phyloP scores from a whole-genome alignment of 2,113 vertebrate genomes.

The Pseudopodoces humilis region DNA sequence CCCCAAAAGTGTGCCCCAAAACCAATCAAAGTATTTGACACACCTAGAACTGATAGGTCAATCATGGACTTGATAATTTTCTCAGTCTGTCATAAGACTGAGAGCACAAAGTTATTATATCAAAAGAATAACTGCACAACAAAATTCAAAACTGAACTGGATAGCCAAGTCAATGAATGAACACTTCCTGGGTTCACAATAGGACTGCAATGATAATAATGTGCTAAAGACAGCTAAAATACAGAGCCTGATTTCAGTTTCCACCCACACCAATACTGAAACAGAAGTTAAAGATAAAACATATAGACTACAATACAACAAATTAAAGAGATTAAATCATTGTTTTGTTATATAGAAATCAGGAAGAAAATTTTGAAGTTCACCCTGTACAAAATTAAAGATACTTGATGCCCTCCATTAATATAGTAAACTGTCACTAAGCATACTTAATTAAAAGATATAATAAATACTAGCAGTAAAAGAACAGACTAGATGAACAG shows the following conservation, averaged over 20 bases:
- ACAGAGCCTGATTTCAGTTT: neutral
- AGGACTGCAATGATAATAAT: neutral
- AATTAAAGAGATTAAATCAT: neutral
- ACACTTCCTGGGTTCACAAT: neutral
- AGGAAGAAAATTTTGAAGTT: neutral
- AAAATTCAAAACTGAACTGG: neutral
- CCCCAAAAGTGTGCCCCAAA: neutral
- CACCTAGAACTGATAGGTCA: neutral
- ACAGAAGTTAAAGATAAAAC: neutral
- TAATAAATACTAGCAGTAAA: slow-evolving; percentile 38
- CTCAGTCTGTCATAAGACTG: neutral
- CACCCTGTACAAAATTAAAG: neutral
- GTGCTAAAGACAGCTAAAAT: neutral
- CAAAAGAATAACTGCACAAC: neutral
- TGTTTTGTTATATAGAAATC: neutral
- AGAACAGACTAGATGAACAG: slow-evolving; percentile 58
- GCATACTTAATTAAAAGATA: slow-evolving; percentile 31
- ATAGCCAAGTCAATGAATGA: neutral
- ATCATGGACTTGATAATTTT: neutral
- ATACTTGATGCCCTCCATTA: neutral
- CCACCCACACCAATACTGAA: neutral
- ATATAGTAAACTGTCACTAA: neutral
- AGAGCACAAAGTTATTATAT: neutral
- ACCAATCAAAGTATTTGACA: neutral
- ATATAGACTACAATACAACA: neutral